Evolutionary conservation across 2,797 vertebrate species (phyloP), one percentile per base, ranked within the genome.

Genomic region (Taenioides sp.): DNA sequence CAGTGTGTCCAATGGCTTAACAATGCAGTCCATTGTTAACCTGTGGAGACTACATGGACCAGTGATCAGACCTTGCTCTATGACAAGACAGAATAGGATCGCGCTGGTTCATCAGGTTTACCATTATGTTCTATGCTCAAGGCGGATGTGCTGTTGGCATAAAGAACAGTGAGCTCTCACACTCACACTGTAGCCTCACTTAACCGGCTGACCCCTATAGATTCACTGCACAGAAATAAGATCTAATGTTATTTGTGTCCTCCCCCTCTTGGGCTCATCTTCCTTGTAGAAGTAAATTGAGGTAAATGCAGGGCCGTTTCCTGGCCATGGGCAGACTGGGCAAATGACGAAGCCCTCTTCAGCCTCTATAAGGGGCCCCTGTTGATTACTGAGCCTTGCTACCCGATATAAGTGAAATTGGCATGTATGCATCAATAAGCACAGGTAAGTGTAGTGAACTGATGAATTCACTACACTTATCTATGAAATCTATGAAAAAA

Each of bases 81-180:
- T 69, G 75, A 77, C 71, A 65, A 63, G 65, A 69, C 55, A 60
- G 65, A 67, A 65, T 77, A 71, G 63, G 22, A 49, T 64, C n/a
- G 65, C 34, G 27, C n/a, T 54, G 65, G 88, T 92, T 92, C 90
- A 91, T 85, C 86, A 88, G 84, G 90, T 91, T 91, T 89, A 81
- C 77, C 37, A 72, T 89, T 84, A 78, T 88, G 79, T 80, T 86
- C 87, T 76, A 80, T 86, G 81, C 88, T 84, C 0, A 67, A 83
- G 88, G 89, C 88, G 69, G 83, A 80, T 84, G 77, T 86, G 83
- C 84, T 79, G 83, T 82, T 78, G 78, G 80, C 81, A 79, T 88
- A 82, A 82, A 65, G 75, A 83, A 78, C 70, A 84, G 78, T 66
- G 49, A 34, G 66, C 63, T 59, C 65, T 25, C 65, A 22, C 63